Evolutionary conservation across 2,113 vertebrate genomes (phyloP).

Genomic region (Gadus chalcogrammus): DNA sequence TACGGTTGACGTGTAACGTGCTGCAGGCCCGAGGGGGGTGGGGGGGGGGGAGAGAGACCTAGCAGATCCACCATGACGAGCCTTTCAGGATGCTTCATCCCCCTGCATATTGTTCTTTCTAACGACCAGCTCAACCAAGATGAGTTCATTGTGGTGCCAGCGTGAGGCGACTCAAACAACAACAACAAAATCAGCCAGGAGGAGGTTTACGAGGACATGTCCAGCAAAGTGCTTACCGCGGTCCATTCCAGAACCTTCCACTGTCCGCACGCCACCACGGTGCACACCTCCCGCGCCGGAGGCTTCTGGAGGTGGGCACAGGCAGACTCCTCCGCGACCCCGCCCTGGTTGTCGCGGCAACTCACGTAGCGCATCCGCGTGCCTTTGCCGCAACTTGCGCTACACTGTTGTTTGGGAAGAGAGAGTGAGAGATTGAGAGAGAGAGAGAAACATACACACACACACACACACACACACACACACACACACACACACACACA

Average conservation of each 20-base stretch:
- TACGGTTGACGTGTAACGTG: constrained; percentile 21
- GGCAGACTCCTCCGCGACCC: constrained; percentile 85
- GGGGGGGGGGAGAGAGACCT: too few relatives aligned
- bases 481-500: too few relatives aligned
- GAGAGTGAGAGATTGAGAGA: background rate
- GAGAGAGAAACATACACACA: too few relatives aligned
- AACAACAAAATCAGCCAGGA: too few relatives aligned
- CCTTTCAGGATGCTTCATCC: background rate
- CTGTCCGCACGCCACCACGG: constrained; percentile 84
- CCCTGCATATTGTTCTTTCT: too few relatives aligned
- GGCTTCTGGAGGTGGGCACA: constrained; percentile 85
- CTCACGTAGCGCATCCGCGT: constrained; percentile 94
- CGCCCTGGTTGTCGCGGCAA: constrained; percentile 93
- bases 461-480: background rate
- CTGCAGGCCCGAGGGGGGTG: constrained; percentile 19
- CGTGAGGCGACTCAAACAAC: too few relatives aligned
- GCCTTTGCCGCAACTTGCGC: constrained; percentile 91
- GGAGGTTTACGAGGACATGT: background rate
- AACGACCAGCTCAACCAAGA: too few relatives aligned
- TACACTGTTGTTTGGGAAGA: constrained; percentile 77
- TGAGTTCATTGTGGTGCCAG: too few relatives aligned
- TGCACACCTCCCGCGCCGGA: constrained; percentile 83
- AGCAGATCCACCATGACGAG: too few relatives aligned
- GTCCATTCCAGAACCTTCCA: constrained; percentile 97
- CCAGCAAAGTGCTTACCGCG: constrained; percentile 74